Evolutionary conservation across 2,113 vertebrate genomes (phyloP).

Genomic region (Aramus guarauna): DNA sequence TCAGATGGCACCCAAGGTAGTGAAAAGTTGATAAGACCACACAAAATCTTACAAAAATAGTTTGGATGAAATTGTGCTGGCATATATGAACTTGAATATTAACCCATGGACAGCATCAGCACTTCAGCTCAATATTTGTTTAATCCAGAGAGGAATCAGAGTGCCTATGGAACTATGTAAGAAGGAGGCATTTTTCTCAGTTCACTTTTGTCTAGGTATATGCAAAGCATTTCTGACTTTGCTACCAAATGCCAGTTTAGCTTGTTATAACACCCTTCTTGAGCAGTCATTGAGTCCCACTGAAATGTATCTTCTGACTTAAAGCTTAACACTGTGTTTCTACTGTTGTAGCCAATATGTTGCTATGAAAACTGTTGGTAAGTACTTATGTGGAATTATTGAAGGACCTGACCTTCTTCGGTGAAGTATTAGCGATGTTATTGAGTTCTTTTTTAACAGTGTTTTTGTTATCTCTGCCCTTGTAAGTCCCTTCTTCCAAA

Average conservation of each 20-base stretch:
- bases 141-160: background rate
- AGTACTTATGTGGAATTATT: background rate
- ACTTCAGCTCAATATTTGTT: background rate
- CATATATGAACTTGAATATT: background rate
- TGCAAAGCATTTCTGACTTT: background rate
- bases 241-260: background rate
- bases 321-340: background rate
- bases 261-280: background rate
- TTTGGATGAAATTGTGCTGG: background rate
- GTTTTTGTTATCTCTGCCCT: constrained; percentile 43
- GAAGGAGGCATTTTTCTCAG: background rate
- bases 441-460: background rate
- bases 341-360: background rate
- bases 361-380: background rate
- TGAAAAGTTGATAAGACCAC: background rate
- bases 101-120: background rate
- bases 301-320: background rate
- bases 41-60: background rate
- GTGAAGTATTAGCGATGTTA: background rate
- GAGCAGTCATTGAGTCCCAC: background rate
- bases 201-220: background rate
- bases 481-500: background rate
- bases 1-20: background rate
- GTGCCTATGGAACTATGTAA: background rate
- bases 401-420: constrained; percentile 24